Base-by-base conservation (phyloP, 1,140 invertebrate species). In the Triops cancriformis region DNA sequence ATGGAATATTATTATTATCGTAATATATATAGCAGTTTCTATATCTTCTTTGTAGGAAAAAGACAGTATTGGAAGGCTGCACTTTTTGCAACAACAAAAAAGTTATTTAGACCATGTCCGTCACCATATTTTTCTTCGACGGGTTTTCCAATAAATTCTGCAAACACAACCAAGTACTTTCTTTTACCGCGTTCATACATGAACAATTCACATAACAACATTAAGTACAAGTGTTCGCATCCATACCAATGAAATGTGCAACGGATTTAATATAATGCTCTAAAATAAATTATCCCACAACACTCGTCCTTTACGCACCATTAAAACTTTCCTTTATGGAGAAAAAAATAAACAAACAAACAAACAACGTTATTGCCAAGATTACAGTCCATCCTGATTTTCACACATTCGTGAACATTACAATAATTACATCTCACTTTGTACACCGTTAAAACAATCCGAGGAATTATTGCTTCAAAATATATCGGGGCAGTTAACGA, bases 221-320 rank as follows among this genome's bases (percentile, higher is more conserved):
- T 64, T n/a, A 64, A 64, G 23, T 9, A 64, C 31, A 64, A 64
- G 23, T 23, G 18, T 64, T 64, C 51, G 51, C 51, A 64, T 7
- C 1, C 18, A 64, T 23, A 64, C 23, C 7, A 37, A 64, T 64
- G 23, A 64, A 64, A 64, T 64, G 7, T 64, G 51, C 51, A 64
- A 64, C 51, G 51, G 51, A 64, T n/a, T 64, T 18, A 64, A 64
- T 64, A 64, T 18, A 64, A 64, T 64, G 51, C 51, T 64, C 51
- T 64, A 64, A 37, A 64, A 64, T 64, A 64, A 64, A 64, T 64
- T 64, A 64, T 64, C 51, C 51, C 51, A 64, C 14, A 64, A n/a
- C 23, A 23, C 18, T 64, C 14, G 14, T 23, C 23, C 51, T 18
- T 18, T 23, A n/a, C 7, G 51, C 23, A 18, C 23, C 18, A 18